A percentile compares a stretch with the other conserved stretches of the same genome.
Conservation (phyloP, 2,888 invertebrate species). For the Balanococcus diminutus region DNA sequence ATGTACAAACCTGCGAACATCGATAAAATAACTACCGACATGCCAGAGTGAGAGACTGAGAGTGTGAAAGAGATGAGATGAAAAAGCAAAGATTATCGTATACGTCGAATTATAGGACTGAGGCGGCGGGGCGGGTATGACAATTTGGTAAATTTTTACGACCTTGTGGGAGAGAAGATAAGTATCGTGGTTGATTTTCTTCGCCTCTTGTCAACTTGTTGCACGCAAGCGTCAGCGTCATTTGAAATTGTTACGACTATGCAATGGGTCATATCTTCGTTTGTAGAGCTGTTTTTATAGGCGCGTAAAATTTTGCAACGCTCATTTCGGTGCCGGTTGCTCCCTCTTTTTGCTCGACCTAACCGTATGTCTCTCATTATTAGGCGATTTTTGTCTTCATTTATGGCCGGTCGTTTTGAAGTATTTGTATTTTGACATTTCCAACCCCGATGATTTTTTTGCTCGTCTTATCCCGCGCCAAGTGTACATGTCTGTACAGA, state of each 20-base stretch:
- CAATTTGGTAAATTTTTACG: conserved; percentile 40
- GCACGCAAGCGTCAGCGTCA: conserved; percentile 47
- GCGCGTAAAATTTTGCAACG: conserved; percentile 55
- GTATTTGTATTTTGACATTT: neutral
- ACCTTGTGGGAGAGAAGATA: conserved; percentile 14
- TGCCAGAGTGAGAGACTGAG: neutral
- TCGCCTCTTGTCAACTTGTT: conserved; percentile 49
- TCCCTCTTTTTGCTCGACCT: neutral
- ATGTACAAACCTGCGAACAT: neutral
- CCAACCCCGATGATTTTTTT: neutral
- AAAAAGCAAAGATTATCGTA: conserved; percentile 22
- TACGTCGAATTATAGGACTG: conserved; percentile 28
- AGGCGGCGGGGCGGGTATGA: no score
- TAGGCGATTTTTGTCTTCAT: conserved; percentile 50
- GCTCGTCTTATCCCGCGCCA: neutral
- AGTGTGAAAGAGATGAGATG: neutral
- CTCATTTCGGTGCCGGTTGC: conserved; percentile 29
- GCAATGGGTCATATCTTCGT: conserved; percentile 54
- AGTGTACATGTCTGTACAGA: neutral
- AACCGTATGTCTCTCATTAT: conserved; percentile 39
- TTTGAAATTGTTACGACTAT: conserved; percentile 55
- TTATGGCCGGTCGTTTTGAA: conserved; percentile 13
- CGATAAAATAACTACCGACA: neutral
- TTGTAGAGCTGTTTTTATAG: conserved; percentile 50
- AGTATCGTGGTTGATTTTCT: conserved; percentile 10